phyloP scores from a whole-genome alignment of 1,140 invertebrate genomes.

The Carposina sasakii region DNA sequence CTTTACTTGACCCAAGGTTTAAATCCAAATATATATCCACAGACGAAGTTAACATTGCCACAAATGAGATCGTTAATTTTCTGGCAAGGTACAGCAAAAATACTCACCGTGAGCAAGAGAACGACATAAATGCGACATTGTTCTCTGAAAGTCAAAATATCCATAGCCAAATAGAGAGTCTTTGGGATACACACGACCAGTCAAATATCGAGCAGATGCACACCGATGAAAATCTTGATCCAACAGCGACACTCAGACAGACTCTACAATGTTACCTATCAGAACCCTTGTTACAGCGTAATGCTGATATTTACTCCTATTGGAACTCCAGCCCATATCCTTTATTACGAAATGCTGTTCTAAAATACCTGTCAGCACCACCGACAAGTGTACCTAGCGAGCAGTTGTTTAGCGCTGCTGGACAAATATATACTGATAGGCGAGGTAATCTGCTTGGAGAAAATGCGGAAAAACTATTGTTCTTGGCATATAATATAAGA shows the following conservation, averaged over 20 bases:
- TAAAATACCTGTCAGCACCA: slow-evolving; percentile 32
- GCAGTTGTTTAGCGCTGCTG: slow-evolving; percentile 29
- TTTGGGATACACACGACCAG: slow-evolving; percentile 19
- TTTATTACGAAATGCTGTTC: slow-evolving; percentile 20
- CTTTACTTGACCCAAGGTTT: slow-evolving; percentile 33
- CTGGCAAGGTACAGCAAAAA: slow-evolving; percentile 5
- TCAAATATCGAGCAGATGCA: slow-evolving; percentile 13
- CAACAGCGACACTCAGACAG: slow-evolving; percentile 11
- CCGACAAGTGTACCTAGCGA: slow-evolving; percentile 32
- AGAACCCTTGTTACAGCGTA: slow-evolving; percentile 25
- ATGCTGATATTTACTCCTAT: slow-evolving; percentile 25
- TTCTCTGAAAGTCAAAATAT: slow-evolving; percentile 5
- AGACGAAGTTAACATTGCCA: slow-evolving; percentile 26
- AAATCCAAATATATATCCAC: slow-evolving; percentile 29
- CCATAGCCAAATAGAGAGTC: slow-evolving; percentile 15
- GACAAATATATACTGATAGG: slow-evolving; percentile 17
- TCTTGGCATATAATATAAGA: neutral
- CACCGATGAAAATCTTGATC: slow-evolving; percentile 5
- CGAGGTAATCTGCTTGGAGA: slow-evolving; percentile 5
- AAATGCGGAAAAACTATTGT: neutral
- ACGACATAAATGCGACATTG: slow-evolving; percentile 1
- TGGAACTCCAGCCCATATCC: slow-evolving; percentile 29
- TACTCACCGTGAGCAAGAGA: neutral
- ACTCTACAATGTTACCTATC: slow-evolving; percentile 27
- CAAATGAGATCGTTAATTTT: slow-evolving; percentile 15